phyloP scores from a whole-genome alignment of 2,113 vertebrate genomes.

The Vanacampus margaritifer region DNA sequence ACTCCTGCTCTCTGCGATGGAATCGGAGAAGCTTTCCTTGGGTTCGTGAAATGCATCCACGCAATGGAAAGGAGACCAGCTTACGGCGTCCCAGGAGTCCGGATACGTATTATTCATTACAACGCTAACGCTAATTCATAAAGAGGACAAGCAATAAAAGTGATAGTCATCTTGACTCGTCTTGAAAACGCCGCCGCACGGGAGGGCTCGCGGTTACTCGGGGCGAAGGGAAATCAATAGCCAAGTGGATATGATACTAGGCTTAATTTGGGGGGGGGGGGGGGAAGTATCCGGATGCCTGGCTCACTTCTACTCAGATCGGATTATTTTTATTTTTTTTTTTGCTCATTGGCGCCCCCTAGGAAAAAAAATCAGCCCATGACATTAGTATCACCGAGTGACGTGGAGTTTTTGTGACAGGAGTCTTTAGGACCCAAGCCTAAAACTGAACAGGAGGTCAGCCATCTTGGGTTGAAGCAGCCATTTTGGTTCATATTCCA shows the following conservation, averaged over 20 bases:
- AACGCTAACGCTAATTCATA: constrained; percentile 14
- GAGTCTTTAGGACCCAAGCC: too few relatives aligned
- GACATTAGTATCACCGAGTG: too few relatives aligned
- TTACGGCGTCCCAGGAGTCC: constrained; percentile 21
- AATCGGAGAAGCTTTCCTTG: constrained; percentile 60
- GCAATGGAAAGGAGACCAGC: constrained; percentile 18
- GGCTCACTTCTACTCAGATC: background rate
- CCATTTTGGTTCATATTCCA: background rate
- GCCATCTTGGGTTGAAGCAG: background rate
- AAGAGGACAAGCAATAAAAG: constrained; percentile 4
- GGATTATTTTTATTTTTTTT: background rate
- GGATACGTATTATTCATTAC: constrained; percentile 42
- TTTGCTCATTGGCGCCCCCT: background rate
- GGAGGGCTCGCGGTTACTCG: background rate
- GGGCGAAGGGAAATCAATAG: background rate
- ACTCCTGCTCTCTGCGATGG: constrained; percentile 33
- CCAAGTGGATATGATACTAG: background rate
- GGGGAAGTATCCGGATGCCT: background rate
- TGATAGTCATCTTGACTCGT: background rate
- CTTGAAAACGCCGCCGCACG: background rate
- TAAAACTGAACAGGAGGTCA: background rate
- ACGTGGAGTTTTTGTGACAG: too few relatives aligned
- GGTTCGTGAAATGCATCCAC: constrained; percentile 60
- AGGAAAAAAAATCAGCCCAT: too few relatives aligned
- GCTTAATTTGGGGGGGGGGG: background rate